Evolutionary conservation across 2,113 vertebrate species (phyloP), one percentile per base, ranked within the genome.

Genomic region (Macrotus californicus): DNA sequence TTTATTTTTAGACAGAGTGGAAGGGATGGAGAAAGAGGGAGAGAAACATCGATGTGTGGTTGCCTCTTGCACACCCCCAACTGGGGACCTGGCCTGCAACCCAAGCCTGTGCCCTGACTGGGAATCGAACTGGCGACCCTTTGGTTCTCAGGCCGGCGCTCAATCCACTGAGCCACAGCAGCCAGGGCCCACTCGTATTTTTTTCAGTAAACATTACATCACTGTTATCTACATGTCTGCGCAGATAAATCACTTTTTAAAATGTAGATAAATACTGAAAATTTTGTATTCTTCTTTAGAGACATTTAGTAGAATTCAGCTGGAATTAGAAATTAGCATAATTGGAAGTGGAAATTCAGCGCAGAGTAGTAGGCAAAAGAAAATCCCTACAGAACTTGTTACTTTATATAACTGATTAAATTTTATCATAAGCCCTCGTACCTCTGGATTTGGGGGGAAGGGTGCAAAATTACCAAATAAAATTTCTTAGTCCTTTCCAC

Each of bases 401-500:
- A 77, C 31, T 67, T 89, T 61, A 64, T 36, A 7, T 41, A 87
- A 92, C 10, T 6, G 54, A 48, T 61, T 64, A 87, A 67, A 70
- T 73, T 41, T 87, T n/a, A 69, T 36, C 48, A 39, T 26, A 56
- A 69, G 6, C 10, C 4, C 19, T 69, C 24, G 43, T 21, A 73
- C 15, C 15, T 26, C 3, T 64, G 41, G 12, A 92, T 48, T 50
- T 56, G 26, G 22, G 9, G 11, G 2, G 41, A 10, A 3, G 3
- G 11, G 18, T 26, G 48, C 34, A 96, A 92, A 96, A 87, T 88
- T 52, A 85, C 29, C 26, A 81, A 83, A 69, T 66, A 86, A 81
- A 39, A 4, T 59, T 50, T 22, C 19, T 46, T 13, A 0, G 11
- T 72, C 41, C 80, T 39, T 91, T 83, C 52, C 48, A 26, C 31